Conservation (phyloP, 2,888 invertebrate genomes). For the Tigriopus californicus region DNA sequence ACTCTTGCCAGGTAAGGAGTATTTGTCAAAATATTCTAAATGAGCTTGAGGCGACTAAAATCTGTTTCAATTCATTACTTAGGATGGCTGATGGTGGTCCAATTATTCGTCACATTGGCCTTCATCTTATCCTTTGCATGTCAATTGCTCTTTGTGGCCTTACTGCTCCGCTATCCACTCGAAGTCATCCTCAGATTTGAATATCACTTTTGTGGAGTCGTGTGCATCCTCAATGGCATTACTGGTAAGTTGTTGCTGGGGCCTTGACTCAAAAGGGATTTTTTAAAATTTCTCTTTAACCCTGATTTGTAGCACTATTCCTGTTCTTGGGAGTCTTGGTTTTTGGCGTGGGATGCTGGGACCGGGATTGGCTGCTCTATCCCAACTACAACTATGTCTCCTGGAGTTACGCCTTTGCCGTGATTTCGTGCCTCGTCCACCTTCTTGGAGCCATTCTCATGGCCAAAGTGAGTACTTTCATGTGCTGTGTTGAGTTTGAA, state of each 20-base stretch:
- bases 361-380: slow-evolving; percentile 79
- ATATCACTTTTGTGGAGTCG: slow-evolving; percentile 52
- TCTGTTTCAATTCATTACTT: no score
- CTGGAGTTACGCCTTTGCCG: slow-evolving; percentile 78
- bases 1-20: slow-evolving; percentile 51
- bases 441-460: neutral
- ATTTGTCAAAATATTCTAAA: no score
- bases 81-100: slow-evolving; percentile 81
- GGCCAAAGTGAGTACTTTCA: neutral
- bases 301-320: slow-evolving; percentile 50
- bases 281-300: no score
- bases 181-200: slow-evolving; percentile 54
- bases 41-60: no score
- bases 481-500: no score
- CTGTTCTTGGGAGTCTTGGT: slow-evolving; percentile 61
- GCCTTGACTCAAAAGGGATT: no score
- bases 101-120: slow-evolving; percentile 69
- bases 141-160: slow-evolving; percentile 53
- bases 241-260: slow-evolving; percentile 27
- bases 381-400: slow-evolving; percentile 84
- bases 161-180: slow-evolving; percentile 57
- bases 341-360: slow-evolving; percentile 61
- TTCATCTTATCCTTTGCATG: slow-evolving; percentile 55
- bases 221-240: slow-evolving; percentile 46
- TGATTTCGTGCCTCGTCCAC: slow-evolving; percentile 36